These are phyloP conservation scores for Caenorhabditis sp. DNA, from an alignment of 2,888 invertebrate genomes.

Conservation along the genomic window DNA sequence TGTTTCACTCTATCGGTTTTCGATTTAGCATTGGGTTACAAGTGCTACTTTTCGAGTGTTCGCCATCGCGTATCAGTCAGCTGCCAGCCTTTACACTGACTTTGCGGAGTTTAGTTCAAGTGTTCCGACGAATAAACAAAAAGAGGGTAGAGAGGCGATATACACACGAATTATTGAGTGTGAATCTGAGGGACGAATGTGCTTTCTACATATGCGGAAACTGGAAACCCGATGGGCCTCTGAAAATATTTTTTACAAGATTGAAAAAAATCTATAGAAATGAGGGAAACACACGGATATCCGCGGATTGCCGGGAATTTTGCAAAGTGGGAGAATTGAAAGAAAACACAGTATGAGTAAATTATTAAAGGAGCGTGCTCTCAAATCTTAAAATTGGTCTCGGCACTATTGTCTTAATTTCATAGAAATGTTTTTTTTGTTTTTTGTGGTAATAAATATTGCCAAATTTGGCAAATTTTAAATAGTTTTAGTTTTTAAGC, in stretches of 20 bases:
- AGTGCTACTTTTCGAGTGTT: slow-evolving; percentile 53
- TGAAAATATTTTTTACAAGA: too few relatives aligned
- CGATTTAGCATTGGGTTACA: slow-evolving; percentile 46
- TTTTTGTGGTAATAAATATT: too few relatives aligned
- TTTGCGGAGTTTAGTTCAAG: slow-evolving; percentile 42
- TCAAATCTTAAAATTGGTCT: background rate
- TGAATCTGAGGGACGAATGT: background rate
- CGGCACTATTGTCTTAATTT: background rate
- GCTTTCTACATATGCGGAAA: background rate
- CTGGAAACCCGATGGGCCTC: too few relatives aligned
- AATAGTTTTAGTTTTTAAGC: too few relatives aligned
- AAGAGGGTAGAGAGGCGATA: slow-evolving; percentile 3
- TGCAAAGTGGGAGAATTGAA: background rate
- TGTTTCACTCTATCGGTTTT: slow-evolving; percentile 19
- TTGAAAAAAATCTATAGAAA: too few relatives aligned
- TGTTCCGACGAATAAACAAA: slow-evolving; percentile 43
- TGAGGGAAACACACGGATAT: too few relatives aligned
- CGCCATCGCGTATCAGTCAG: slow-evolving; percentile 47
- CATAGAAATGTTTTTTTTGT: too few relatives aligned
- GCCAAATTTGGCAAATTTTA: too few relatives aligned
- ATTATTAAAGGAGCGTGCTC: background rate
- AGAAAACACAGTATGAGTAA: background rate
- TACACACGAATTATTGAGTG: background rate
- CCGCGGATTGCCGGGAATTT: too few relatives aligned
- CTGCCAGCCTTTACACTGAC: slow-evolving; percentile 49